Percentiles rank a stretch among this genome's conserved stretches.
phyloP scores from a whole-genome alignment of 2,113 vertebrate genomes.

The Gymnarchus niloticus region DNA sequence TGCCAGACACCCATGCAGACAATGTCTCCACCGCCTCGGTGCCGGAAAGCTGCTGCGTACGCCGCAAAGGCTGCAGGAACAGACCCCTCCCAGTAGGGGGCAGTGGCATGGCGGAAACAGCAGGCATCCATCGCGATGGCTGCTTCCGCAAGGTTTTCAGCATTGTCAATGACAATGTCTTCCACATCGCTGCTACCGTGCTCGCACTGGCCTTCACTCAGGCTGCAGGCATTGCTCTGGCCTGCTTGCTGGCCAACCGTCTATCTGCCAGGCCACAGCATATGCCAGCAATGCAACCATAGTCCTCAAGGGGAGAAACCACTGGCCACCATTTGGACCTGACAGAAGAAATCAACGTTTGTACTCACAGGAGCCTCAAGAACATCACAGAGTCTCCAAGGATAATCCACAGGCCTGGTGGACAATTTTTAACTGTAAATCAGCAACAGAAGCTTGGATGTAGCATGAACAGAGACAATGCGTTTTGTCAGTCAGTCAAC shows the following conservation, averaged over 20 bases:
- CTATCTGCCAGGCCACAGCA: conserved; percentile 48
- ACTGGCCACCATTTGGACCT: background rate
- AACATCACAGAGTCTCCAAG: background rate
- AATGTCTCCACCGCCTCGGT: conserved; percentile 61
- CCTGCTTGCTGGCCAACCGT: conserved; percentile 71
- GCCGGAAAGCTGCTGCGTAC: conserved; percentile 76
- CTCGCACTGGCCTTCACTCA: conserved; percentile 71
- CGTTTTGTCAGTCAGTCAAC: background rate
- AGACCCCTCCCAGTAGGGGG: conserved; percentile 50
- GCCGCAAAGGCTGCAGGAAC: conserved; percentile 66
- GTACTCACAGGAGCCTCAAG: background rate
- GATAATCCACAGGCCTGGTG: background rate
- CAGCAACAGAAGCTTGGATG: background rate
- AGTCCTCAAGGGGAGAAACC: background rate
- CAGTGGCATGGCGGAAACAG: conserved; percentile 20
- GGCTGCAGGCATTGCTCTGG: conserved; percentile 65
- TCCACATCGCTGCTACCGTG: conserved; percentile 69
- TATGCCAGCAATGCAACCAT: conserved; percentile 30
- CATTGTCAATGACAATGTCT: conserved; percentile 76
- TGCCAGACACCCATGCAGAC: conserved; percentile 47
- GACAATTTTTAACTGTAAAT: background rate
- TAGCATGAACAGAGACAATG: background rate
- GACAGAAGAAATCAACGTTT: background rate
- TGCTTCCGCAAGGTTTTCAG: conserved; percentile 74
- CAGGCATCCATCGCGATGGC: conserved; percentile 63